Evolutionary conservation across 1,140 invertebrate genomes (phyloP).

Genomic region (Agrilus planipennis): DNA sequence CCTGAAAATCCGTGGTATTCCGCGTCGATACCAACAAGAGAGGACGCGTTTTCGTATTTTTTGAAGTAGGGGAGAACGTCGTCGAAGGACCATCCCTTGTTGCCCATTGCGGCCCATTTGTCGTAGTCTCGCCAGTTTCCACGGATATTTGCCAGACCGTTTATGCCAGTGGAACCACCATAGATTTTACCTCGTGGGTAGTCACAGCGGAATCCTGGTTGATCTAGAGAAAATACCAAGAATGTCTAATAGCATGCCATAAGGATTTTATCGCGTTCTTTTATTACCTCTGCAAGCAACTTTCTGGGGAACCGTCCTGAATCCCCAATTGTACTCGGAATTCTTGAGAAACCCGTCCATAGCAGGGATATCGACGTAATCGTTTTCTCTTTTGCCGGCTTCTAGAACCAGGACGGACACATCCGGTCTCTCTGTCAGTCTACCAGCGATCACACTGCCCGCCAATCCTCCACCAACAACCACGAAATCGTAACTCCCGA

Average conservation of each 20-base stretch:
- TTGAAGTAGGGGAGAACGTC: conserved; percentile 73
- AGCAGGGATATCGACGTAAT: conserved; percentile 62
- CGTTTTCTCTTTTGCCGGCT: conserved; percentile 57
- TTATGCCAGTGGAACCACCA: conserved; percentile 64
- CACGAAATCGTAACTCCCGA: conserved; percentile 23
- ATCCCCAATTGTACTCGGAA: conserved; percentile 68
- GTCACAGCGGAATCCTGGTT: conserved; percentile 46
- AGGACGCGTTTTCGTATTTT: conserved; percentile 69
- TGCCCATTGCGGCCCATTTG: conserved; percentile 46
- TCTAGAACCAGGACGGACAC: conserved; percentile 63
- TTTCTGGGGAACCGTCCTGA: conserved; percentile 55
- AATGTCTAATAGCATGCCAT: background rate
- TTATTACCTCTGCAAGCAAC: conserved; percentile 54
- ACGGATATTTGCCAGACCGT: conserved; percentile 70
- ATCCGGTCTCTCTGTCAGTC: conserved; percentile 53
- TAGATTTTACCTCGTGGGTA: conserved; percentile 60
- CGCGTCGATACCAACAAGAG: conserved; percentile 33
- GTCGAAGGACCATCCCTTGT: conserved; percentile 69
- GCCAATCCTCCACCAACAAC: conserved; percentile 37
- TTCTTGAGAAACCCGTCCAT: conserved; percentile 54
- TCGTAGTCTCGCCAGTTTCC: conserved; percentile 45
- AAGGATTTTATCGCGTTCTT: conserved; percentile 35
- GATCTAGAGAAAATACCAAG: conserved; percentile 32
- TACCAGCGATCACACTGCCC: conserved; percentile 47
- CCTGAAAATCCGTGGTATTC: conserved; percentile 33